Base-by-base conservation (phyloP, 2,888 invertebrate genomes). In the Aphodius granarius region DNA sequence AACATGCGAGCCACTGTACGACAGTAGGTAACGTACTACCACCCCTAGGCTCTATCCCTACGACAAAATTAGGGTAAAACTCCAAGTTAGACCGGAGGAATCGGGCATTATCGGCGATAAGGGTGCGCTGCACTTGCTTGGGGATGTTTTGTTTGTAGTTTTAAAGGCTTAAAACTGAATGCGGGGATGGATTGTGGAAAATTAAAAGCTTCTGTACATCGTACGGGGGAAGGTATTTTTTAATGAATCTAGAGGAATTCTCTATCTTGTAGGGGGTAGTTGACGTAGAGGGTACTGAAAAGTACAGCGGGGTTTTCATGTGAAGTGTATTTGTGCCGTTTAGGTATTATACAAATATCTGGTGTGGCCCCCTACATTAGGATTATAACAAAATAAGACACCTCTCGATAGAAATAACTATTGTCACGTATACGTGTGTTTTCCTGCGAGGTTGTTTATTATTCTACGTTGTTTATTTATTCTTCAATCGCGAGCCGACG, bases 21-120 rank as follows among this genome's bases (percentile, higher is more conserved):
- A 72, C 79, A 75, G 72, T 78, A 66, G 75, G 19, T 19, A 66
- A 68, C 18, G 68, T 68, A 68, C 43, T 6, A 13, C 43, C 13
- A 43, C 43, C 43, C 43, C 43, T 43, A 43, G 43, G 43, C 43
- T 6, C 43, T 2, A 43, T 43, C 43, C 43, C 43, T 43, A 43
- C 43, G 43, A 43, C 3, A 13, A 43, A 43, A 43, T 43, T 43
- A 43, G 43, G 43, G 43, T 43, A 43, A 43, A 43, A 43, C 43
- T 13, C 43, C 13, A 43, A 43, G 43, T 43, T 43, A 13, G 13
- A 43, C 43, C 43, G 6, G 43, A 43, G 43, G 43, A 43, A 43
- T 43, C 43, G 43, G 9, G 43, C 43, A 9, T 43, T 43, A 43
- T 43, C 43, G 43, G 13, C 43, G 43, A 43, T 43, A 43, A 43